A percentile compares a stretch with the other conserved stretches of the same genome.
Conservation (phyloP, 2,888 invertebrate species). For the Disparrhopalites patrizii region DNA sequence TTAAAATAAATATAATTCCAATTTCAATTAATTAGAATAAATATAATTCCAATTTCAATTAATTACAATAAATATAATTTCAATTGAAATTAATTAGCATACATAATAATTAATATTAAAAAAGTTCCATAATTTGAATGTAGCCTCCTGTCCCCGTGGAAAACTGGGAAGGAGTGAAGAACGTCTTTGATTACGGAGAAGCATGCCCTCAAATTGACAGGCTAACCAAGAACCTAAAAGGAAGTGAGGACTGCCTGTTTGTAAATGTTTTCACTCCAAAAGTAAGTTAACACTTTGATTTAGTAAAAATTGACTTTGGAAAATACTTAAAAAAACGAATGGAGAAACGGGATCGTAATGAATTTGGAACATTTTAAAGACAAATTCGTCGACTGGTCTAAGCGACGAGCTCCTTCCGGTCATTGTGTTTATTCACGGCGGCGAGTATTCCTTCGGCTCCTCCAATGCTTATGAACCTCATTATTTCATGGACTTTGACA, state of each 20-base stretch:
- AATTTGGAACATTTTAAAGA: not conserved
- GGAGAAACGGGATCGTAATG: not conserved
- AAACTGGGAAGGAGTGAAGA: slow-evolving; percentile 28
- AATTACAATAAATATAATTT: no score
- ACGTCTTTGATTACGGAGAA: slow-evolving; percentile 29
- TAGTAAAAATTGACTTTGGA: no score
- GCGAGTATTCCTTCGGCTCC: not conserved
- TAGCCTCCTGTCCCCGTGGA: slow-evolving; percentile 22
- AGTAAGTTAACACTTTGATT: no score
- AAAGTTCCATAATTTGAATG: not conserved
- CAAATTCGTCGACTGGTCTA: not conserved
- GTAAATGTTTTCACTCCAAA: slow-evolving; percentile 37
- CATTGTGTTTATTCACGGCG: not conserved
- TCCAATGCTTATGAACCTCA: not conserved
- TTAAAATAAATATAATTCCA: no score
- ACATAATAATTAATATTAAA: no score
- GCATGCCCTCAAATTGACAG: slow-evolving; percentile 34
- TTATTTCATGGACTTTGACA: not conserved
- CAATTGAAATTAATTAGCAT: no score
- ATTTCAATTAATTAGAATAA: no score
- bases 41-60: no score
- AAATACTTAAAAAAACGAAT: not conserved
- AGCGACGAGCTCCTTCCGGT: not conserved
- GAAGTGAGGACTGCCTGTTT: slow-evolving; percentile 34
- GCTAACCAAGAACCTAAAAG: slow-evolving; percentile 12